These are phyloP conservation scores for Phoxinus phoxinus DNA, from an alignment of 2,113 vertebrate genomes.

Conservation along the genomic window DNA sequence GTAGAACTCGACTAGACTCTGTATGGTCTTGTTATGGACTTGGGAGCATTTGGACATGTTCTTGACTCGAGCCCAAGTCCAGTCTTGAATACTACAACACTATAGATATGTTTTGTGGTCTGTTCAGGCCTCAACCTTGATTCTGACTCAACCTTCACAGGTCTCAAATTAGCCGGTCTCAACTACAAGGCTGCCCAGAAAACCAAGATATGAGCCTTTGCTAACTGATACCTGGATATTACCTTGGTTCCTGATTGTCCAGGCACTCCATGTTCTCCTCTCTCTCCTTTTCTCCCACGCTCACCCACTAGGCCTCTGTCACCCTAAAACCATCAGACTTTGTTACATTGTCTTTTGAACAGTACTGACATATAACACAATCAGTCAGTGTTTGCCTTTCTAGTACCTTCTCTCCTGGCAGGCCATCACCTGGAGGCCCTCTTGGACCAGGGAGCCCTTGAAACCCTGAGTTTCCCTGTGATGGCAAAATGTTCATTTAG, in stretches of 20 bases:
- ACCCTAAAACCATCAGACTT: slow-evolving; percentile 73
- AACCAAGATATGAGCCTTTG: too few species aligned
- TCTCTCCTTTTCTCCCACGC: slow-evolving; percentile 81
- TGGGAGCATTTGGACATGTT: not conserved
- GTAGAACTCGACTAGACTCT: not conserved
- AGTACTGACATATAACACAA: not conserved
- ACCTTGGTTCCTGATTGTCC: slow-evolving; percentile 80
- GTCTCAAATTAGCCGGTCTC: not conserved
- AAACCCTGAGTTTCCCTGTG: slow-evolving; percentile 85
- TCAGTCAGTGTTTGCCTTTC: not conserved
- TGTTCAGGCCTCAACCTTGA: not conserved
- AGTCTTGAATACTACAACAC: not conserved
- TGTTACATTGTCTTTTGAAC: not conserved
- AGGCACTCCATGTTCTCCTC: slow-evolving; percentile 81
- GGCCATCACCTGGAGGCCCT: slow-evolving; percentile 74
- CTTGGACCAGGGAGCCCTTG: slow-evolving; percentile 78
- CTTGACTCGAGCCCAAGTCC: not conserved
- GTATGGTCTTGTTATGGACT: not conserved
- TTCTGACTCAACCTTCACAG: not conserved
- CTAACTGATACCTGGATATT: slow-evolving; percentile 49
- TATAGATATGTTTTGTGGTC: not conserved
- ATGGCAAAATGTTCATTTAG: not conserved
- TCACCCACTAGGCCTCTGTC: slow-evolving; percentile 79
- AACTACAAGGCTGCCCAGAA: not conserved
- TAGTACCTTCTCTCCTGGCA: slow-evolving; percentile 83